phyloP scores from a whole-genome alignment of 2,113 vertebrate genomes.

The Tragelaphus buxtoni region DNA sequence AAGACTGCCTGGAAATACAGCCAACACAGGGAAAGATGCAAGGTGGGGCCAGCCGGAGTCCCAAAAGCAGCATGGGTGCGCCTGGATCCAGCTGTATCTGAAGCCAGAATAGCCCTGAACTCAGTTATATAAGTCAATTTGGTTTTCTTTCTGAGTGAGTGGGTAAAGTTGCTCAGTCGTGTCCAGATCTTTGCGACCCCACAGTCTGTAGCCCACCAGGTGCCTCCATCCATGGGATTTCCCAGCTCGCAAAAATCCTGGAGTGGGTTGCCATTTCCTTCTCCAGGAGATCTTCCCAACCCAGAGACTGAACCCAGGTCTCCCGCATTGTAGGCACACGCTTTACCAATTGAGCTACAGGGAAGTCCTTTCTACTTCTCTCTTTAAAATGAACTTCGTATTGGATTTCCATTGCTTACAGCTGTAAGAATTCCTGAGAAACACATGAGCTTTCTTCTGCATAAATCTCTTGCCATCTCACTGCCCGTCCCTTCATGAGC shows the following conservation, averaged over 20 bases:
- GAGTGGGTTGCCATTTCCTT: not conserved
- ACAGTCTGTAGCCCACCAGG: not conserved
- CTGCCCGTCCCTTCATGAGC: not conserved
- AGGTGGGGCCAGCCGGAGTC: not conserved
- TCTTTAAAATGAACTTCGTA: not conserved
- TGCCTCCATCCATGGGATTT: not conserved
- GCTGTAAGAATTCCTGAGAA: not conserved
- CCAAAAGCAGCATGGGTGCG: rapidly evolving
- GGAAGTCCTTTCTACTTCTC: not conserved
- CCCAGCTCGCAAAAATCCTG: not conserved
- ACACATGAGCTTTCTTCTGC: not conserved
- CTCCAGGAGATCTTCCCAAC: not conserved
- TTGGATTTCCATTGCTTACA: not conserved
- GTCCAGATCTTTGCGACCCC: not conserved
- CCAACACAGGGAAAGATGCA: not conserved
- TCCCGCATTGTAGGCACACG: not conserved
- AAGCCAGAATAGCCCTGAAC: not conserved
- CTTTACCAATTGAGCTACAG: not conserved
- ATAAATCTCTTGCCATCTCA: not conserved
- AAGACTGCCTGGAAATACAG: not conserved
- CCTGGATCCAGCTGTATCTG: not conserved
- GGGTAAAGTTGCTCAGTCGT: not conserved
- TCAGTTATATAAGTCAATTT: not conserved
- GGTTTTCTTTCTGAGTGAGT: not conserved
- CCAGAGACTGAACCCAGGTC: not conserved